These are phyloP conservation scores for Brachypteracias leptosomus DNA, from an alignment of 2,113 vertebrate species.

Conservation along the genomic window DNA sequence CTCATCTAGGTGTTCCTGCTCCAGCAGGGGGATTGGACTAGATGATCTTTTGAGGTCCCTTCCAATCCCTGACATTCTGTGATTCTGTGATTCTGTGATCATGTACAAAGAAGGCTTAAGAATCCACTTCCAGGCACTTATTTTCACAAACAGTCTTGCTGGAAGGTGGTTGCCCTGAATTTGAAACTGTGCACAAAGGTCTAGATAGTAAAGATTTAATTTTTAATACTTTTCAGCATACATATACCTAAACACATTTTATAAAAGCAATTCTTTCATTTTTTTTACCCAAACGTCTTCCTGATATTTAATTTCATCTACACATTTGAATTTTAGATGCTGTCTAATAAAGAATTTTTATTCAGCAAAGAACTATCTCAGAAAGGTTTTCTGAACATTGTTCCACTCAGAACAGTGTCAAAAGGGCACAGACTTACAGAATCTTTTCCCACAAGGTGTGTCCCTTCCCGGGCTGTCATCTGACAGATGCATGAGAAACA, in stretches of 20 bases:
- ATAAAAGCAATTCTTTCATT: background rate
- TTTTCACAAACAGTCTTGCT: background rate
- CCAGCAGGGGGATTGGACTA: no score
- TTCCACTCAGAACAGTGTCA: background rate
- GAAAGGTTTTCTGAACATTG: background rate
- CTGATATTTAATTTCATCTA: background rate
- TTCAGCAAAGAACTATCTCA: background rate
- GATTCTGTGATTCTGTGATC: no score
- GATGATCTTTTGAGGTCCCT: no score
- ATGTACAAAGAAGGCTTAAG: background rate
- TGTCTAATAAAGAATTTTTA: background rate
- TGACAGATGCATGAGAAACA: slow-evolving; percentile 9
- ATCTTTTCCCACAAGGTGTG: slow-evolving; percentile 61
- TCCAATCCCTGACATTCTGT: no score
- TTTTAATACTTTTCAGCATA: background rate
- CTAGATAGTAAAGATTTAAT: background rate
- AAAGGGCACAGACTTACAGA: slow-evolving; percentile 44
- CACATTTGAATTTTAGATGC: background rate
- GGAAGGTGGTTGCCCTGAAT: background rate
- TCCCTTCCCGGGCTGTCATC: slow-evolving; percentile 32
- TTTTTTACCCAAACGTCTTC: background rate
- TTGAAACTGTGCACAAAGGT: background rate
- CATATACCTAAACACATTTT: background rate
- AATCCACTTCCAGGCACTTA: background rate
- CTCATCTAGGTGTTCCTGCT: no score